These are phyloP conservation scores for Nomia melanderi DNA, from an alignment of 1,140 invertebrate species.

Conservation along the genomic window DNA sequence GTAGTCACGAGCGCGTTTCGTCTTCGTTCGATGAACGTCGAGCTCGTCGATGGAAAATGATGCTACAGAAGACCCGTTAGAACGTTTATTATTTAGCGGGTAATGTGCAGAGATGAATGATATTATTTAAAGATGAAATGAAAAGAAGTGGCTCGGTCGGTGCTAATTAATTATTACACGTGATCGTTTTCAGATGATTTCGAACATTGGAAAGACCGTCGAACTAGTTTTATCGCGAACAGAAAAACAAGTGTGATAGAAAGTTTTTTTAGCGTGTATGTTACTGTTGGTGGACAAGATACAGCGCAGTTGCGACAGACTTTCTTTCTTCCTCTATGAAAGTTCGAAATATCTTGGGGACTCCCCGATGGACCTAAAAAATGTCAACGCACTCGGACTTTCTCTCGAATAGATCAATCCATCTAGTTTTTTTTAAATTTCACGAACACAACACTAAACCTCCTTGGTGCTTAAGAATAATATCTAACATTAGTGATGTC, in stretches of 20 bases:
- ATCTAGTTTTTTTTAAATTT: no score
- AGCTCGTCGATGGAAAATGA: neutral
- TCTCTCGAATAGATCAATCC: no score
- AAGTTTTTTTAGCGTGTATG: neutral
- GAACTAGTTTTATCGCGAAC: neutral
- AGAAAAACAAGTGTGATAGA: neutral
- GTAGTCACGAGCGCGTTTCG: neutral
- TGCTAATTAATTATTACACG: neutral
- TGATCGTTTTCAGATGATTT: constrained; percentile 4
- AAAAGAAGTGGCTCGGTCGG: neutral
- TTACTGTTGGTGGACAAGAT: no score
- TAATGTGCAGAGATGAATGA: neutral
- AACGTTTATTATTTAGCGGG: neutral
- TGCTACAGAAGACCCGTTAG: no score
- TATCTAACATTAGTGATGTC: no score
- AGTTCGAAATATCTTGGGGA: no score
- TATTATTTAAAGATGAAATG: neutral
- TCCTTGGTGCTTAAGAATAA: no score
- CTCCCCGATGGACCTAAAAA: no score
- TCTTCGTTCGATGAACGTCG: neutral
- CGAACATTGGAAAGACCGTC: neutral
- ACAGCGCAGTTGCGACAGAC: no score
- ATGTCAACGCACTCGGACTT: no score
- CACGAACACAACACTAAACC: no score
- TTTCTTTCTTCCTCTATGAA: no score